phyloP scores from a whole-genome alignment of 2,797 vertebrate genomes.

The Clarias pachynema region DNA sequence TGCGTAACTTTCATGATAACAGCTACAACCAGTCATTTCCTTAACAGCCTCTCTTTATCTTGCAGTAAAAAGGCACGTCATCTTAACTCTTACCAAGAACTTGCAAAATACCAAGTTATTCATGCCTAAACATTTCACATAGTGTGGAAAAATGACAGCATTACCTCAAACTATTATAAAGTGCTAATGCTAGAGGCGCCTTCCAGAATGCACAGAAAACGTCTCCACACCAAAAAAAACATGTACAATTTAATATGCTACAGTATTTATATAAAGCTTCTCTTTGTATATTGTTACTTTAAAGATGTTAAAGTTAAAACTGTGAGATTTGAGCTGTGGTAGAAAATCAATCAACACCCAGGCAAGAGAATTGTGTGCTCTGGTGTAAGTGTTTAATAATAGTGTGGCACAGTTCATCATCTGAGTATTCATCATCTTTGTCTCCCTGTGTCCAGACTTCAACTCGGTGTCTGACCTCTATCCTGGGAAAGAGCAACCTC shows the following conservation, averaged over 20 bases:
- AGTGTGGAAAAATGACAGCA: neutral
- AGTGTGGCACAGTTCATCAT: neutral
- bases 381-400: neutral
- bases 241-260: too few relatives aligned
- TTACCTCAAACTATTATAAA: neutral
- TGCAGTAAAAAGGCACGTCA: too few relatives aligned
- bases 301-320: neutral
- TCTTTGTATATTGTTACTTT: neutral
- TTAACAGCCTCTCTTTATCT: neutral
- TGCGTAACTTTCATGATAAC: neutral
- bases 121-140: neutral
- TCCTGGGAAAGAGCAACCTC: constrained; percentile 96
- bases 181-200: too few relatives aligned
- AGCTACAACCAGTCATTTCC: constrained; percentile 3
- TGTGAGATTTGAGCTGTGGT: neutral
- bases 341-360: neutral
- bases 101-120: neutral
- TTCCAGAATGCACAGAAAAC: neutral
- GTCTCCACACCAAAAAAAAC: neutral
- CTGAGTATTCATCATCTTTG: neutral
- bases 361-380: neutral
- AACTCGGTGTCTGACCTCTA: constrained; percentile 86
- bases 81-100: neutral
- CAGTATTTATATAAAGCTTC: neutral
- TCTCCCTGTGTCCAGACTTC: constrained; percentile 76